Evolutionary conservation across 2,888 invertebrate genomes (phyloP), one percentile per base, ranked within the genome.

Genomic region (Mystacides longicornis): DNA sequence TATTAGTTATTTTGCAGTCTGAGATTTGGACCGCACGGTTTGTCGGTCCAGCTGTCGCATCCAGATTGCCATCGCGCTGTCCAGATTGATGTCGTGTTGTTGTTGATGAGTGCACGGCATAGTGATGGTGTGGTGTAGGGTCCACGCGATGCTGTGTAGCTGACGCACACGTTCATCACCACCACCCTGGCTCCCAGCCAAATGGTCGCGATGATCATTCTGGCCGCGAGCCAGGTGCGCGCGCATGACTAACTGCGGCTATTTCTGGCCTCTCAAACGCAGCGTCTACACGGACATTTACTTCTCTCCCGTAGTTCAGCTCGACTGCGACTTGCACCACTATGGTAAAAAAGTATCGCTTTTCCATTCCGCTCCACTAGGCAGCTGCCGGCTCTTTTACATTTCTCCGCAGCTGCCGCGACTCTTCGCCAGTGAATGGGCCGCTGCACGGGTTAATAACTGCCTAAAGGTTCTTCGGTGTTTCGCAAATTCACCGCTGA

Each of bases 191-290:
- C 57, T 49, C 51, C 52, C 45, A 37, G 52, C 60, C 59, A 62
- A 61, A 56, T 55, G 59, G 59, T 58, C 57, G 58, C 62, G 14
- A 3, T 37, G 37, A 37, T 37, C 14, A 27, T 37, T 37, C 37
- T 51, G 49, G 52, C 42, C 37, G 52, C 3, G 42, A 22, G 50
- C 49, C 33, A 50, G 43, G 52, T 52, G 58, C 62, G 57, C 60
- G 60, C 60, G 58, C 58, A 59, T 60, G 60, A 58, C 58, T 57
- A 52, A 59, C 52, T 19, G 7, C 18, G 21, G 27, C 52, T 57
- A 52, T 56, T 54, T 52, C 49, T 51, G 51, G 56, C 33, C 23
- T n/a, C 37, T 37, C 14, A 16, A 27, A 37, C 50, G 48, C 53
- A 53, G 16, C 48, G 21, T n/a, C 45, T 9, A 3, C 20, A 14